phyloP scores from a whole-genome alignment of 2,113 vertebrate genomes.

The Zapornia atra region DNA sequence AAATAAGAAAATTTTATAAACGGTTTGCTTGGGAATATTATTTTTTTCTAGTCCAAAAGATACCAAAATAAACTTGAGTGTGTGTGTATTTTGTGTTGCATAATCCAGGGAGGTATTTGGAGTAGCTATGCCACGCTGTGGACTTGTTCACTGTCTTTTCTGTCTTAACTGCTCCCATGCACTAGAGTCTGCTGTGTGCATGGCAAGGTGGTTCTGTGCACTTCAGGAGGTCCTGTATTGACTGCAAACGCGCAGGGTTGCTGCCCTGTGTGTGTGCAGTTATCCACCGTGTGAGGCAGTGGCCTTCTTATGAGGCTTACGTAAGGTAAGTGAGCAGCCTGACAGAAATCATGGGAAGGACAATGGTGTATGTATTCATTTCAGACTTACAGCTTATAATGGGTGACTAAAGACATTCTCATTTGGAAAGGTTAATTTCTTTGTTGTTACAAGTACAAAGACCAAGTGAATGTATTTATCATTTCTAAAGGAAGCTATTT shows the following conservation, averaged over 20 bases:
- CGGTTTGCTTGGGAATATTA: background rate
- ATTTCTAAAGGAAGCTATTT: background rate
- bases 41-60: background rate
- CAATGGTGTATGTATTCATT: background rate
- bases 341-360: background rate
- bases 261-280: background rate
- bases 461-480: background rate
- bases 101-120: background rate
- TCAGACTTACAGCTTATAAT: background rate
- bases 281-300: background rate
- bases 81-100: background rate
- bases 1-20: background rate
- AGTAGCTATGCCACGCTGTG: background rate
- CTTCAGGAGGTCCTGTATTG: background rate
- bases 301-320: background rate
- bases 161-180: background rate
- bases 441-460: background rate
- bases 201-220: background rate
- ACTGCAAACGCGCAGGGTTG: background rate
- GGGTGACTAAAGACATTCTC: background rate
- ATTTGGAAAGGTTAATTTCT: background rate
- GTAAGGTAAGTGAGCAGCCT: constrained; percentile 41
- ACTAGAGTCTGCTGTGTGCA: background rate
- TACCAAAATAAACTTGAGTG: background rate
- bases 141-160: fast-evolving